Conservation (phyloP, 2,113 vertebrate genomes). For the Trichomycterus rosablanca region DNA sequence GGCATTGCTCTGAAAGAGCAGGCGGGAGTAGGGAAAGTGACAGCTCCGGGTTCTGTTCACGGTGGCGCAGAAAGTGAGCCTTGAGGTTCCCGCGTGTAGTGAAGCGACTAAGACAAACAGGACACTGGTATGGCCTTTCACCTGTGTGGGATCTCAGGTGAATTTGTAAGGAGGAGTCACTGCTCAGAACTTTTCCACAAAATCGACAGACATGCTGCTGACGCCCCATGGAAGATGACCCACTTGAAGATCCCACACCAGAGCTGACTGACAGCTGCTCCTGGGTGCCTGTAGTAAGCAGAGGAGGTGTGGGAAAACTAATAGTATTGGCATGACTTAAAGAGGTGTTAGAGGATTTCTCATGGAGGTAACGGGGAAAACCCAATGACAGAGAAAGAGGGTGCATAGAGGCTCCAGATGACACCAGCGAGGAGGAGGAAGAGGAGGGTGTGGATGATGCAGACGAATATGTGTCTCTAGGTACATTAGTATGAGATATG, state of each 20-base stretch:
- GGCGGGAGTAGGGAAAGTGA: conserved; percentile 84
- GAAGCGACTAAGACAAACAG: conserved; percentile 87
- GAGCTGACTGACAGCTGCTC: conserved; percentile 60
- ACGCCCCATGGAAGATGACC: conserved; percentile 54
- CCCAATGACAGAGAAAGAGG: conserved; percentile 67
- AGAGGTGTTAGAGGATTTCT: conserved; percentile 71
- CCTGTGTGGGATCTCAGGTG: conserved; percentile 88
- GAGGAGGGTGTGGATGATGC: conserved; percentile 52
- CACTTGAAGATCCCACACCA: conserved; percentile 48
- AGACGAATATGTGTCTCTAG: conserved; percentile 49
- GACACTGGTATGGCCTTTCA: conserved; percentile 87
- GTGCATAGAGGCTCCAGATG: conserved; percentile 61
- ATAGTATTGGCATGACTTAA: conserved; percentile 56
- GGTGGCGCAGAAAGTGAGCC: conserved; percentile 86
- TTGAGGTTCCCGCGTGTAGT: conserved; percentile 90
- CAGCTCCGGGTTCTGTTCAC: conserved; percentile 85
- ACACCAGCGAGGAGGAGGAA: conserved; percentile 49
- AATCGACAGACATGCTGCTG: conserved; percentile 81
- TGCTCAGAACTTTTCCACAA: conserved; percentile 87
- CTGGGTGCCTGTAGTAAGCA: conserved; percentile 57
- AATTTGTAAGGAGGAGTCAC: conserved; percentile 89
- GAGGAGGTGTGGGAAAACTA: conserved; percentile 55
- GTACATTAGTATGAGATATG: conserved; percentile 48
- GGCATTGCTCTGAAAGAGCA: conserved; percentile 60
- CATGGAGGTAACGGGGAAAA: conserved; percentile 70